Conservation (phyloP, 2,797 vertebrate species). For the Xiphorhynchus erythropygius region DNA sequence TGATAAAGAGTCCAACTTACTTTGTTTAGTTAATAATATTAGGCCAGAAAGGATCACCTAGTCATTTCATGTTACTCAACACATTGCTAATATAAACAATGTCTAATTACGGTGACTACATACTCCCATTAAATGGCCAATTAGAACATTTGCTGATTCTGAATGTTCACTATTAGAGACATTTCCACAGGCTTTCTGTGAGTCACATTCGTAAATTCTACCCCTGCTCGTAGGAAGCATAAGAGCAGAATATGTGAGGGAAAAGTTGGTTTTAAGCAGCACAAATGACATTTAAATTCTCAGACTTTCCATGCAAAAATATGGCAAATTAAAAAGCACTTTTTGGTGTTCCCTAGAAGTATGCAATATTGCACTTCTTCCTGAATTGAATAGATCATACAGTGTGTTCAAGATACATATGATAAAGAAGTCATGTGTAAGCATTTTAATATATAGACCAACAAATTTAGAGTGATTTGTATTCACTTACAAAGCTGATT, state of each 20-base stretch:
- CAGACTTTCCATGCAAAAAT: background rate
- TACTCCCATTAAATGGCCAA: slow-evolving; percentile 54
- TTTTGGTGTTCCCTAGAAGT: background rate
- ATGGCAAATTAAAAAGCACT: background rate
- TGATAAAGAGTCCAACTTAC: slow-evolving; percentile 54
- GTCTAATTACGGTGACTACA: slow-evolving; percentile 49
- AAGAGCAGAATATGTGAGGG: background rate
- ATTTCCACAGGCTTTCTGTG: slow-evolving; percentile 21
- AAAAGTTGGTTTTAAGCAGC: background rate
- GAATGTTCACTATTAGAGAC: background rate
- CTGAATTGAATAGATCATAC: slow-evolving; percentile 11
- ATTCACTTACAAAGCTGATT: background rate
- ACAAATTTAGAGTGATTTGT: slow-evolving; percentile 13
- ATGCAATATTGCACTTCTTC: background rate
- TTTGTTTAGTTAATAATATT: slow-evolving; percentile 62
- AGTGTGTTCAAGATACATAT: background rate
- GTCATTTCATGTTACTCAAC: slow-evolving; percentile 53
- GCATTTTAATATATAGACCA: slow-evolving; percentile 36
- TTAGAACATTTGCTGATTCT: slow-evolving; percentile 60
- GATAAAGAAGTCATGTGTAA: background rate
- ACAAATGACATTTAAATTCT: background rate
- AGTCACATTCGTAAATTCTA: background rate
- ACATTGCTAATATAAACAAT: slow-evolving; percentile 56
- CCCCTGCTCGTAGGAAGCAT: background rate
- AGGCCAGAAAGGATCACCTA: slow-evolving; percentile 55